A percentile compares a stretch with the other conserved stretches of the same genome.
Conservation (phyloP, 2,888 invertebrate genomes). For the Acleris cristana region DNA sequence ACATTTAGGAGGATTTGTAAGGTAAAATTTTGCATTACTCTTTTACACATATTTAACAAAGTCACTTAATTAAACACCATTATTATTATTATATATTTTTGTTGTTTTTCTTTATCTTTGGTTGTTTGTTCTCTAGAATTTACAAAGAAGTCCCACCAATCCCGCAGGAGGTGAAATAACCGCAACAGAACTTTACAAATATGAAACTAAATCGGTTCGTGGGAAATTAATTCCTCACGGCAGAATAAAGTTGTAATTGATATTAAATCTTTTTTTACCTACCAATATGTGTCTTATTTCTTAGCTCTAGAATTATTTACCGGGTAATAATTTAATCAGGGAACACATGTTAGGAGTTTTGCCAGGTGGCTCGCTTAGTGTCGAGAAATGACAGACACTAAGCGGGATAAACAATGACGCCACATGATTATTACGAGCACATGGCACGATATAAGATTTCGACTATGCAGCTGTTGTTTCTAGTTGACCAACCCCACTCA, state of each 20-base stretch:
- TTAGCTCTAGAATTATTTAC: not conserved
- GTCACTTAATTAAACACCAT: not conserved
- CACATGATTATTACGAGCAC: constrained; percentile 9
- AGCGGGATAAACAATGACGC: constrained; percentile 23
- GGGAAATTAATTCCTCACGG: too few relatives aligned
- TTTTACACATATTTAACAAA: not conserved
- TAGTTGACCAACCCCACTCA: constrained; percentile 6
- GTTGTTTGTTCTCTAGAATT: constrained; percentile 62
- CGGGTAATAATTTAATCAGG: constrained; percentile 4
- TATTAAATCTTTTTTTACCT: too few relatives aligned
- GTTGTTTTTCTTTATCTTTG: too few relatives aligned
- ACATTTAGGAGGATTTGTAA: constrained; percentile 73
- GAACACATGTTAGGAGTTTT: constrained; percentile 21
- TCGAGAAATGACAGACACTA: constrained; percentile 15
- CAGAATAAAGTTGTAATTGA: too few relatives aligned
- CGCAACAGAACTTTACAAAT: not conserved
- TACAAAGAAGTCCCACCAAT: constrained; percentile 79
- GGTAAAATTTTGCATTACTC: constrained; percentile 49
- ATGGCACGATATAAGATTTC: constrained; percentile 10
- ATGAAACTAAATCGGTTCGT: too few relatives aligned
- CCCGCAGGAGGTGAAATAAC: constrained; percentile 62
- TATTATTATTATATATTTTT: too few relatives aligned
- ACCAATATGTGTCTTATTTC: not conserved
- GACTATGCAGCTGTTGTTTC: constrained; percentile 21
- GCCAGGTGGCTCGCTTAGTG: constrained; percentile 21